Conservation (phyloP, 2,888 invertebrate genomes). For the Linnaemya vulpina region DNA sequence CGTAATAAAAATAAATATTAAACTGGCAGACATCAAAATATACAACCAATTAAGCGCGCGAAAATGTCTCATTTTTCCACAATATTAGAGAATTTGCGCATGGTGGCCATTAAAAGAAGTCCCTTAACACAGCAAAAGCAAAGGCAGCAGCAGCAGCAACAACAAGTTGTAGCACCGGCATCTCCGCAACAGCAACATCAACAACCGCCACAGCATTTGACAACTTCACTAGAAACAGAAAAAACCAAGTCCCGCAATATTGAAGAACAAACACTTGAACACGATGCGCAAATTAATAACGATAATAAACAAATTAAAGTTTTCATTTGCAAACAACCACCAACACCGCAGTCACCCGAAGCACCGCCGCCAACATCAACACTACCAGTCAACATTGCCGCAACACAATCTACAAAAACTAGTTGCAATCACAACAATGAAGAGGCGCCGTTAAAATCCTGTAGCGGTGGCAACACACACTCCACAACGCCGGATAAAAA, state of each 20-base stretch:
- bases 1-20: conserved; percentile 1
- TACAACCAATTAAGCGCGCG: conserved; percentile 51
- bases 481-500: conserved; percentile 53
- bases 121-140: conserved; percentile 71
- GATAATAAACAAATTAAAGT: conserved; percentile 65
- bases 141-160: conserved; percentile 62
- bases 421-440: conserved; percentile 29
- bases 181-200: conserved; percentile 68
- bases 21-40: neutral
- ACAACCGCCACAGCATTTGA: conserved; percentile 10
- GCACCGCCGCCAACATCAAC: conserved; percentile 65
- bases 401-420: conserved; percentile 44
- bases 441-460: conserved; percentile 36
- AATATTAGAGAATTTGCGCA: conserved; percentile 82
- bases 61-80: conserved; percentile 82
- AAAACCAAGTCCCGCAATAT: conserved; percentile 11
- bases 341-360: conserved; percentile 62
- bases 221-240: neutral
- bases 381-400: conserved; percentile 38
- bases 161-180: conserved; percentile 64
- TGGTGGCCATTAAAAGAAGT: conserved; percentile 79
- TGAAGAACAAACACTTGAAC: conserved; percentile 1
- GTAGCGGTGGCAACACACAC: conserved; percentile 13
- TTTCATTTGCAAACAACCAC: conserved; percentile 64
- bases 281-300: conserved; percentile 37